Conservation (phyloP, 2,797 vertebrate species). For the Hyperoplus immaculatus region DNA sequence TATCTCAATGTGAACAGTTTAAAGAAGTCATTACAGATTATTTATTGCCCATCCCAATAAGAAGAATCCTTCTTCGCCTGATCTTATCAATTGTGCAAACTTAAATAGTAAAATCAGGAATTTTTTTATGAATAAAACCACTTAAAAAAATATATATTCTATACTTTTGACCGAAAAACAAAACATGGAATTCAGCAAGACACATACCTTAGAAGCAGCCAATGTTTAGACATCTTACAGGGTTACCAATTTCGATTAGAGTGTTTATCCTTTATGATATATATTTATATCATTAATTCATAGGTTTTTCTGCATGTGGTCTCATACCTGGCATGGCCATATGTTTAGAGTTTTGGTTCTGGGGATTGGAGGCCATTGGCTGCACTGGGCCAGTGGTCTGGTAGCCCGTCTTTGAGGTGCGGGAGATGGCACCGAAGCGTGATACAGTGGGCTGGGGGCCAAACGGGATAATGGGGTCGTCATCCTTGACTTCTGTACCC, state of each 20-base stretch:
- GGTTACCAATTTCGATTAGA: background rate
- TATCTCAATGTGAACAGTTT: background rate
- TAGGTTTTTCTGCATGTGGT: background rate
- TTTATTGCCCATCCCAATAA: background rate
- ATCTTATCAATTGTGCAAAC: background rate
- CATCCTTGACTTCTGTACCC: constrained; percentile 92
- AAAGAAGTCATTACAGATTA: background rate
- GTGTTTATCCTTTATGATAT: too few species aligned
- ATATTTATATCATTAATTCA: background rate
- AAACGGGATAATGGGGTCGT: constrained; percentile 98
- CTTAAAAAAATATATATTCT: background rate
- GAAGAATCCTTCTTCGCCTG: background rate
- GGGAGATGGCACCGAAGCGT: constrained; percentile 97
- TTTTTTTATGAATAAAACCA: too few species aligned
- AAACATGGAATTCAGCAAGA: background rate
- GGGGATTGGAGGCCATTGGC: constrained; percentile 89
- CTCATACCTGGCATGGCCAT: constrained; percentile 81
- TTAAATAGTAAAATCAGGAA: background rate
- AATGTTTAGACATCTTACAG: background rate
- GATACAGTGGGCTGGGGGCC: constrained; percentile 97
- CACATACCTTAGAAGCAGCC: background rate
- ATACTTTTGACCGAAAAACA: background rate
- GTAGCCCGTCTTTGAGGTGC: constrained; percentile 96
- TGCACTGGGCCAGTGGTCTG: constrained; percentile 93
- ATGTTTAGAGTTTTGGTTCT: constrained; percentile 84